Percentiles rank a stretch among this genome's conserved stretches.
These are phyloP conservation scores for Athalia rosae DNA, from an alignment of 2,888 invertebrate genomes.

Conservation along the genomic window DNA sequence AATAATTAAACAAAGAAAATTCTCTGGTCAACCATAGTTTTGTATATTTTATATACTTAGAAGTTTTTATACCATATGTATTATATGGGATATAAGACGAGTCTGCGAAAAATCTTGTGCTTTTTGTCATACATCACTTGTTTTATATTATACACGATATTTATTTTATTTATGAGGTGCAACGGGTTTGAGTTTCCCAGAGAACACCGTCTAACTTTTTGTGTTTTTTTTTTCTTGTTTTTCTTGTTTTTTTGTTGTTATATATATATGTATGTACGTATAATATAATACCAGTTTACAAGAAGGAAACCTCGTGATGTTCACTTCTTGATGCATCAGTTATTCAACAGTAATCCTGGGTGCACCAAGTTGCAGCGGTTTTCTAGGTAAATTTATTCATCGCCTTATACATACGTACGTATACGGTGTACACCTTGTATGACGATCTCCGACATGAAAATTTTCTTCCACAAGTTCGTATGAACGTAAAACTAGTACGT, in stretches of 20 bases:
- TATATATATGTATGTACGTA: neutral
- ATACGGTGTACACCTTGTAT: neutral
- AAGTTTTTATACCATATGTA: no score
- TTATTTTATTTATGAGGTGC: no score
- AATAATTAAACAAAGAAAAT: no score
- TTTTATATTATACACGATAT: neutral
- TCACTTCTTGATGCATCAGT: conserved; percentile 30
- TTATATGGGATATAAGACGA: no score
- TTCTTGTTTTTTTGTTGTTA: conserved; percentile 8
- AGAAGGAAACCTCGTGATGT: neutral
- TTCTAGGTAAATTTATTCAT: conserved; percentile 25
- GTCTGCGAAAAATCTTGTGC: neutral
- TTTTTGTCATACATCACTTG: neutral
- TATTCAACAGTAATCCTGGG: conserved; percentile 32
- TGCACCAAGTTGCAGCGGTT: neutral
- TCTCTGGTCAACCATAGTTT: no score
- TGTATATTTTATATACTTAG: no score
- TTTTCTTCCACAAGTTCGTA: neutral
- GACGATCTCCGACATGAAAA: neutral
- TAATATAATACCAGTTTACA: conserved; percentile 2
- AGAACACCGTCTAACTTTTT: no score
- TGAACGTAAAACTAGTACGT: no score
- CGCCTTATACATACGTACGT: neutral
- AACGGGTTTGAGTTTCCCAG: no score
- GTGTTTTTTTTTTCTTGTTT: conserved; percentile 6